Evolutionary conservation across 1,140 invertebrate genomes (phyloP).

Genomic region (Halictus rubicundus): DNA sequence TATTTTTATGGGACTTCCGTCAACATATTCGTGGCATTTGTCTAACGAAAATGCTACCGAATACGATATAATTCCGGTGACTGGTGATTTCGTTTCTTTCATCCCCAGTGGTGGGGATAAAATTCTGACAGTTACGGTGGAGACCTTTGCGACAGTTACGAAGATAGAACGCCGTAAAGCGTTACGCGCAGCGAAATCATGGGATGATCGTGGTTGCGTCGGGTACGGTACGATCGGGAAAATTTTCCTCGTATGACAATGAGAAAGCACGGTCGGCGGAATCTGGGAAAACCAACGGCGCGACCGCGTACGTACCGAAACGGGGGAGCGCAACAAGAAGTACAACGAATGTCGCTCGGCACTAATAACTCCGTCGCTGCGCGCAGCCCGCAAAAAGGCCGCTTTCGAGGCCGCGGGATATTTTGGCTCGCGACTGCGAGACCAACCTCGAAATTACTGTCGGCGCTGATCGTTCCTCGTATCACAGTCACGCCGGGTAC

Average conservation of each 20-base stretch:
- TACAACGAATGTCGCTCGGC: conserved; percentile 56
- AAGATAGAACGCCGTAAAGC: background rate
- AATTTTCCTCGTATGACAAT: conserved; percentile 14
- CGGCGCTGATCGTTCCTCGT: conserved; percentile 59
- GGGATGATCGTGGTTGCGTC: background rate
- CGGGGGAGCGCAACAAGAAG: conserved; percentile 50
- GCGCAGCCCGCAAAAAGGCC: conserved; percentile 52
- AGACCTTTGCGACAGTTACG: no score
- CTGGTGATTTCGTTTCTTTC: no score
- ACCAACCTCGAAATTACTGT: conserved; percentile 53
- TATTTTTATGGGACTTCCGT: no score
- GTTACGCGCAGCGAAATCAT: background rate
- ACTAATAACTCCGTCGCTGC: conserved; percentile 58
- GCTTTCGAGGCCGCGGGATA: conserved; percentile 51
- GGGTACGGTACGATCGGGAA: background rate
- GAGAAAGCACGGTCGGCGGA: conserved; percentile 10
- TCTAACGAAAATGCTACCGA: no score
- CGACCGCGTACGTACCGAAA: conserved; percentile 24
- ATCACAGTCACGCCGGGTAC: conserved; percentile 40
- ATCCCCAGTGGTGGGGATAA: no score
- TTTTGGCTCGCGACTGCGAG: conserved; percentile 47
- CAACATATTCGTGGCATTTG: no score
- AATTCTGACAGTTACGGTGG: no score
- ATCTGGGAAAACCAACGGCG: conserved; percentile 34
- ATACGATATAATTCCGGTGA: no score